Evolutionary conservation across 2,797 vertebrate genomes (phyloP).

Genomic region (Pitangus sulphuratus): DNA sequence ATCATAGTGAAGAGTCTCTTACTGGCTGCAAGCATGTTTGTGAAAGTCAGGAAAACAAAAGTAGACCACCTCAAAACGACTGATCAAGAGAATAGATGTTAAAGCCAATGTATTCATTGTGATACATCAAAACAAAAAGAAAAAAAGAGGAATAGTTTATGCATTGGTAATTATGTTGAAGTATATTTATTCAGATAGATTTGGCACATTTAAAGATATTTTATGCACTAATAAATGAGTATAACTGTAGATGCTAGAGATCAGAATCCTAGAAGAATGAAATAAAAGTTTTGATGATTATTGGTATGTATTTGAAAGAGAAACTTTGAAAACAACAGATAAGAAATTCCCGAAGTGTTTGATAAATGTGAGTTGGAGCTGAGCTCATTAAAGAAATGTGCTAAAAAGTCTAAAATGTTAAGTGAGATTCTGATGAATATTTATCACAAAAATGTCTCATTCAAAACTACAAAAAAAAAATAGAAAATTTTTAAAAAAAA

Average conservation of each 20-base stretch:
- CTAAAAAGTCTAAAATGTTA: background rate
- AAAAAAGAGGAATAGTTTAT: background rate
- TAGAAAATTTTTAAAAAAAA: accelerated
- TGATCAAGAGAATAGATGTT: constrained; percentile 74
- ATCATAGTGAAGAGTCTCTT: constrained; percentile 78
- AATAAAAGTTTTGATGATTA: background rate
- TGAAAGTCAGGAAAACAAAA: constrained; percentile 81
- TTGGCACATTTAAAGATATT: constrained; percentile 14
- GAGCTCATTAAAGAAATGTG: background rate
- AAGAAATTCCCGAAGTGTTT: background rate
- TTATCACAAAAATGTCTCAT: background rate
- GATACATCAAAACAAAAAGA: background rate
- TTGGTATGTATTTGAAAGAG: background rate
- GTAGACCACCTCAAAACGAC: constrained; percentile 79
- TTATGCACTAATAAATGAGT: background rate
- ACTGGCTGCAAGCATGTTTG: constrained; percentile 74
- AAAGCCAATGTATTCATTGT: constrained; percentile 79
- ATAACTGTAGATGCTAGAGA: background rate
- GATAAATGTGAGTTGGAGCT: background rate
- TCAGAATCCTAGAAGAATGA: background rate
- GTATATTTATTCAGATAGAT: background rate
- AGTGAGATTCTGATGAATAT: background rate
- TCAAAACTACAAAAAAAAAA: background rate
- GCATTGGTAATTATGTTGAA: background rate
- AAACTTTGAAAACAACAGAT: background rate